A percentile compares a stretch with the other conserved stretches of the same genome.
Conservation (phyloP, 2,113 vertebrate genomes). For the Scalopus aquaticus region DNA sequence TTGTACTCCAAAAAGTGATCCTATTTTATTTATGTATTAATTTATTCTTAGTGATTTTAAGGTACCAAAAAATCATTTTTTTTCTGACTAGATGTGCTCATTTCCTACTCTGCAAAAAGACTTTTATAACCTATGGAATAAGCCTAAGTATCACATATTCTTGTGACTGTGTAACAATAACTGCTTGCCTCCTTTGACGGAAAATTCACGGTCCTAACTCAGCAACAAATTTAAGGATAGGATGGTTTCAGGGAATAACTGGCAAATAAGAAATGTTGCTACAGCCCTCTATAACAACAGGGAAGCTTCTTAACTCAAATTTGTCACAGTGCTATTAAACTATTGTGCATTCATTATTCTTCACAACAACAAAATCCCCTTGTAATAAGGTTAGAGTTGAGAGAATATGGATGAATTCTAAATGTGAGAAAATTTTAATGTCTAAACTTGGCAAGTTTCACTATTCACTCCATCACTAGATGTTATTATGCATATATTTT, state of each 20-base stretch:
- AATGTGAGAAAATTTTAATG: conserved; percentile 44
- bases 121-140: not conserved
- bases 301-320: conserved; percentile 57
- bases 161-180: not conserved
- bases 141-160: not conserved
- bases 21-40: not conserved
- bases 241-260: not conserved
- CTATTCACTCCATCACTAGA: conserved; percentile 36
- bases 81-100: not conserved
- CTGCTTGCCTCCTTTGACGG: not conserved
- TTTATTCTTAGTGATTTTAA: not conserved
- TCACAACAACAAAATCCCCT: conserved; percentile 63
- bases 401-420: conserved; percentile 50
- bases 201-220: not conserved
- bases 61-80: not conserved
- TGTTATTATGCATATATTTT: conserved; percentile 44
- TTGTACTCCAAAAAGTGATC: not conserved
- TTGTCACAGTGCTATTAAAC: conserved; percentile 45
- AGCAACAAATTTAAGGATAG: not conserved
- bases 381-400: conserved; percentile 68
- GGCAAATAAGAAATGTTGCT: not conserved
- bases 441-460: conserved; percentile 40
- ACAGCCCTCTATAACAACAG: conserved; percentile 19
- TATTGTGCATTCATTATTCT: conserved; percentile 46
- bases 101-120: not conserved